A percentile compares a stretch with the other conserved stretches of the same genome.
These are phyloP conservation scores for Calyptommatus sinebrachiatus DNA, from an alignment of 2,113 vertebrate genomes.

Conservation along the genomic window DNA sequence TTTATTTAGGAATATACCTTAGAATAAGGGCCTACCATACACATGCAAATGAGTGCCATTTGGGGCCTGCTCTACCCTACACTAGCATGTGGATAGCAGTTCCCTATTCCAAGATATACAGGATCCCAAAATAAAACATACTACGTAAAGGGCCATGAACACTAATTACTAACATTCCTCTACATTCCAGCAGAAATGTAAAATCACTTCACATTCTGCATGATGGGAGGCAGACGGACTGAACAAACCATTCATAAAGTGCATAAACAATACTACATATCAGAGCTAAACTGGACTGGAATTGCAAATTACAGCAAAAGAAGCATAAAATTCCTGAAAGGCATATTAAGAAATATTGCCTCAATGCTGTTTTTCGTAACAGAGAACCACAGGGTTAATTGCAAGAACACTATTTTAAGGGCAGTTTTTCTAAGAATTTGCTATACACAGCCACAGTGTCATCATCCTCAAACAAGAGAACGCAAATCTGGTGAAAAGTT, in stretches of 20 bases:
- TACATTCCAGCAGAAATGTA: too few species aligned
- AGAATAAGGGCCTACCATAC: too few species aligned
- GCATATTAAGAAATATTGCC: not conserved
- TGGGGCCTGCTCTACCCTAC: too few species aligned
- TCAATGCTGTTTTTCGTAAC: not conserved
- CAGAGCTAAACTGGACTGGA: not conserved
- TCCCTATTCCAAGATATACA: too few species aligned
- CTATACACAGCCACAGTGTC: not conserved
- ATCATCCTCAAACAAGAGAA: slow-evolving; percentile 16
- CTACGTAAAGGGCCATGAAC: too few species aligned
- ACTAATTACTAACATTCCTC: too few species aligned
- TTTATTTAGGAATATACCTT: too few species aligned
- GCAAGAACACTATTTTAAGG: not conserved
- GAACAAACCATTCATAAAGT: not conserved
- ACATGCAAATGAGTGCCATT: too few species aligned
- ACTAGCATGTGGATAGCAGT: too few species aligned
- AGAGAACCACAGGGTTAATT: not conserved
- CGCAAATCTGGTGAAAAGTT: not conserved
- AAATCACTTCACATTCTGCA: not conserved
- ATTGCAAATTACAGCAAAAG: not conserved
- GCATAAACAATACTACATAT: not conserved
- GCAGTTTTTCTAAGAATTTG: slow-evolving; percentile 22
- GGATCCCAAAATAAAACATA: too few species aligned
- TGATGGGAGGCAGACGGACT: not conserved
- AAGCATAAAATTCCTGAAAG: not conserved